Conservation (phyloP, 2,888 invertebrate species). For the Silvanus unidentatus region DNA sequence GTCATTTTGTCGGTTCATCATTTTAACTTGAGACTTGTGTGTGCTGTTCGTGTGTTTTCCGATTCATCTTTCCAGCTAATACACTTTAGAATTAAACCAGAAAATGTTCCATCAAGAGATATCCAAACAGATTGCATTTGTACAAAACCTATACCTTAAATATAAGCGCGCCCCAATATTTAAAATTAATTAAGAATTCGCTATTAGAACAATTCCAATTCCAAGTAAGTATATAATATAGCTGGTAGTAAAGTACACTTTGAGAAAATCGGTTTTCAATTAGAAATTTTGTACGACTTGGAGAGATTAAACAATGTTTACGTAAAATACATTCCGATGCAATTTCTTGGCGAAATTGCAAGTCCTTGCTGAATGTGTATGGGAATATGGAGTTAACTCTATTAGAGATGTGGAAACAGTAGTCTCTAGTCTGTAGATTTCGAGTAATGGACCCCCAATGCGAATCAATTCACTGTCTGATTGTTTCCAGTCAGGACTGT, state of each 20-base stretch:
- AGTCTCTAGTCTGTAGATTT: constrained; percentile 31
- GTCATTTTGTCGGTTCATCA: constrained; percentile 38
- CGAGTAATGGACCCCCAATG: constrained; percentile 48
- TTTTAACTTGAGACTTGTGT: constrained; percentile 15
- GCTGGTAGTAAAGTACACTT: not conserved
- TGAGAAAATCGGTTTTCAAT: constrained; percentile 20
- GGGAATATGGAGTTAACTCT: constrained; percentile 19
- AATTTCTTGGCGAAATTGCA: constrained; percentile 34
- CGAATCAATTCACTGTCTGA: constrained; percentile 47
- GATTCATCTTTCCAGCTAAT: constrained; percentile 16
- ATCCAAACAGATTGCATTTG: too few species aligned
- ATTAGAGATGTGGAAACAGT: constrained; percentile 30
- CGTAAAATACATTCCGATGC: constrained; percentile 32
- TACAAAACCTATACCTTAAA: too few species aligned
- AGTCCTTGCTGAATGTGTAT: constrained; percentile 17
- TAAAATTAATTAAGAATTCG: too few species aligned
- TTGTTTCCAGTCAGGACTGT: constrained; percentile 47
- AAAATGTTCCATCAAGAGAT: not conserved
- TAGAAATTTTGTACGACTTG: constrained; percentile 20
- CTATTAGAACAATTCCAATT: too few species aligned
- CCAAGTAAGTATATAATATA: too few species aligned
- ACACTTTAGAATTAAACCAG: constrained; percentile 28
- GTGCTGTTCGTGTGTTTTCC: too few species aligned
- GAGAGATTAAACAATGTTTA: constrained; percentile 32
- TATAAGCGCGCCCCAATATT: too few species aligned